A percentile compares a stretch with the other conserved stretches of the same genome.
Conservation (phyloP, 2,888 invertebrate species). For the Lithodes maja region DNA sequence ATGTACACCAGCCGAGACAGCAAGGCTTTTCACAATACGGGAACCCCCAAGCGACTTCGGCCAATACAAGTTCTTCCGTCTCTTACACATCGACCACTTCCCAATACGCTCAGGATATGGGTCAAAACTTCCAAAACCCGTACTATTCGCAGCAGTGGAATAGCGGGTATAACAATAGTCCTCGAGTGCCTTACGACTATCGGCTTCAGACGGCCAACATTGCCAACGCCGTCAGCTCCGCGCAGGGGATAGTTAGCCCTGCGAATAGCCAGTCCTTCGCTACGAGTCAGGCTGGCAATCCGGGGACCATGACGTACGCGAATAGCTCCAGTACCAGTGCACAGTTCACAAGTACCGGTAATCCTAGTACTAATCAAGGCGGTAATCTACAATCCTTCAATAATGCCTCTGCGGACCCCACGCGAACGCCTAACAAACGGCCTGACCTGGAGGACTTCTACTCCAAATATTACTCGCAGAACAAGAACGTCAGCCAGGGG, state of each 20-base stretch:
- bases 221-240: slow-evolving; percentile 28
- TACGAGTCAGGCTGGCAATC: background rate
- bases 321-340: no score
- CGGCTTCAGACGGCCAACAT: slow-evolving; percentile 36
- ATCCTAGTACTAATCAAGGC: no score
- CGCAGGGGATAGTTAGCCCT: slow-evolving; percentile 48
- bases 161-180: slow-evolving; percentile 54
- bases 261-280: slow-evolving; percentile 33
- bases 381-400: background rate
- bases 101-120: slow-evolving; percentile 42
- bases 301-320: no score
- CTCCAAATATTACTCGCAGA: slow-evolving; percentile 65
- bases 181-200: slow-evolving; percentile 62
- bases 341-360: no score
- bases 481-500: slow-evolving; percentile 26
- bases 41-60: slow-evolving; percentile 45
- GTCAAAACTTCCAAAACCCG: slow-evolving; percentile 42
- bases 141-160: slow-evolving; percentile 63
- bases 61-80: slow-evolving; percentile 31
- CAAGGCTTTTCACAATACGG: slow-evolving; percentile 46
- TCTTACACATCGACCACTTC: slow-evolving; percentile 37
- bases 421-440: slow-evolving; percentile 52
- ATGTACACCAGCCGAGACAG: slow-evolving; percentile 21
- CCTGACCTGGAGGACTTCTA: slow-evolving; percentile 70
- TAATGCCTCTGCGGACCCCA: slow-evolving; percentile 39